Evolutionary conservation across 2,888 invertebrate species (phyloP), one percentile per base, ranked within the genome.

Genomic region (Drosophila sordidapex): DNA sequence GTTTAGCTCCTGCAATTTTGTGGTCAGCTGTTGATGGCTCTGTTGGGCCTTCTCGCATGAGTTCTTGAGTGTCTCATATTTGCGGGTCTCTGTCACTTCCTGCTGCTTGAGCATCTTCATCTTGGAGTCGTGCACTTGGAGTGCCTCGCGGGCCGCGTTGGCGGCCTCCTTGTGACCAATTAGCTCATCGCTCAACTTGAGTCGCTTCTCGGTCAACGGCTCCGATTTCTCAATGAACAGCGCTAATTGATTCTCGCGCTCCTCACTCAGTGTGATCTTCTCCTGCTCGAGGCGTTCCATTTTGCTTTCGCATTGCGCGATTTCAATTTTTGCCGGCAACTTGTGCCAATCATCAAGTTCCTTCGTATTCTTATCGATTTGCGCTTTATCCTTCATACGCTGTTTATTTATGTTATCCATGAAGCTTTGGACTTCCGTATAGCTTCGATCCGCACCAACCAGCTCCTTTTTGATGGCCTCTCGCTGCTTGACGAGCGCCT

Each of bases 81-180:
- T 93, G 1, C 93, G 91, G 4, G 83, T 70, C 70, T 93, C 93
- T 0, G 90, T 81, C 0, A 89, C 92, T 70, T 93, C 93, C 56
- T 87, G 92, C 63, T 92, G 91, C 73, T 92, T 92, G 75, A 96
- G 97, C 57, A 98, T 94, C 90, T 97, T 96, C 15, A 98, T 93
- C 91, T 98, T 96, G 0, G 97, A 96, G 90, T 97, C 96, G 0
- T 97, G 96, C 15, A 93, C 75, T 15, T 91, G 84, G 11, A 92
- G 63, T 15, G 87, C 93, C 83, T 96, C 95, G 83, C 27, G 27
- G 2, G 27, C 27, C 27, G 2, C 27, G 27, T 97, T 95, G 0
- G 96, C 96, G 13, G 94, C 94, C 79, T 95, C 95, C 83, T 96
- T 96, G 8, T 97, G 92, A 3, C 94, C 95, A 25, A 96, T 95